Evolutionary conservation across 1,140 invertebrate species (phyloP).

Genomic region (Phortica variegata): DNA sequence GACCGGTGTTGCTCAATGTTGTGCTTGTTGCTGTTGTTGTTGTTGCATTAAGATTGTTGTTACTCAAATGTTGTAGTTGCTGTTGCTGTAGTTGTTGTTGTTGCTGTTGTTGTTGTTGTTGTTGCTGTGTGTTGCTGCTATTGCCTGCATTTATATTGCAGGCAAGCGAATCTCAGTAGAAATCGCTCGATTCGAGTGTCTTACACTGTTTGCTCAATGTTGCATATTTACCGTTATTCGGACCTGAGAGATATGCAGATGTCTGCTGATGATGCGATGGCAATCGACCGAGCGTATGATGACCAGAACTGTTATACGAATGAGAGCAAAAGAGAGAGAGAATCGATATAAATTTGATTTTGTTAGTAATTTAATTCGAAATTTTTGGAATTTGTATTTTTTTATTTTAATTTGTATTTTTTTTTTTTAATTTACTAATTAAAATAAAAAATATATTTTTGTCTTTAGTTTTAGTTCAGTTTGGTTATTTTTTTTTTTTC

Average conservation of each 20-base stretch:
- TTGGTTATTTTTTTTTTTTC: no score
- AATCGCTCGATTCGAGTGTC: conserved; percentile 89
- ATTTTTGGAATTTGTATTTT: no score
- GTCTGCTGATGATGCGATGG: conserved; percentile 57
- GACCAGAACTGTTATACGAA: conserved; percentile 41
- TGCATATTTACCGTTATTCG: conserved; percentile 79
- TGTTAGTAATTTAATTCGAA: background rate
- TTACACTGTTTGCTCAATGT: conserved; percentile 93
- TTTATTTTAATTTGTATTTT: no score
- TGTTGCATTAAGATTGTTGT: no score
- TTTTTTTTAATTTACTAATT: no score
- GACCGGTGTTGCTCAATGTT: no score
- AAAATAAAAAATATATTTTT: no score
- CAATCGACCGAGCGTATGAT: conserved; percentile 61
- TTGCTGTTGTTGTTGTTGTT: conserved; percentile 13
- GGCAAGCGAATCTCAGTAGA: conserved; percentile 82
- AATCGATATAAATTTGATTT: background rate
- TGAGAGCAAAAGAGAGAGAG: background rate
- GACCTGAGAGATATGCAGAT: conserved; percentile 55
- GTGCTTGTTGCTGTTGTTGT: conserved; percentile 1
- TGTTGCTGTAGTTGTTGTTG: conserved; percentile 22
- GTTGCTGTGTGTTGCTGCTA: conserved; percentile 52
- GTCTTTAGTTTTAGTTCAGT: no score
- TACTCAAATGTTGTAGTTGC: conserved; percentile 19
- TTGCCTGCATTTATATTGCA: conserved; percentile 60